Evolutionary conservation across 1,140 invertebrate genomes (phyloP).

Genomic region (Calliphora vicina): DNA sequence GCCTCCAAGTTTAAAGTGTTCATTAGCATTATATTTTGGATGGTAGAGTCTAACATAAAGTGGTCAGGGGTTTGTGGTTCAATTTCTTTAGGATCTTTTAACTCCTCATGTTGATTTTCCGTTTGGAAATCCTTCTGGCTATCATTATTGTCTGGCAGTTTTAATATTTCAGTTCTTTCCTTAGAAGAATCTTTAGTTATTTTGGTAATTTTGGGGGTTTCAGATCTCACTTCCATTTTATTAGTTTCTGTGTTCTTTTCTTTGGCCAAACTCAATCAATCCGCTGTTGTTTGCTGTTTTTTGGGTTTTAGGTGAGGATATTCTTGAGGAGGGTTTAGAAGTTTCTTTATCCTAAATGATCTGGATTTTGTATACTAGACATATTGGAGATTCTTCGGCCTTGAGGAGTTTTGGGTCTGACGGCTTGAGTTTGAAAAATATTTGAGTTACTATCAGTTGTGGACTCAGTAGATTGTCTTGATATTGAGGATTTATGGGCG

Average conservation of each 20-base stretch:
- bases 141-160: not conserved
- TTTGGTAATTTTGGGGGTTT: conserved; percentile 25
- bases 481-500: conserved; percentile 48
- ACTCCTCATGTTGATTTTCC: not conserved
- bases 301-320: conserved; percentile 53
- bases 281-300: conserved; percentile 51
- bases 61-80: not conserved
- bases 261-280: conserved; percentile 53
- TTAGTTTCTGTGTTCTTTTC: conserved; percentile 37
- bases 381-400: conserved; percentile 53
- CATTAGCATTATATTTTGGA: conserved; percentile 49
- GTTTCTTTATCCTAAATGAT: conserved; percentile 54
- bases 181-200: not conserved
- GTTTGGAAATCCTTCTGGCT: not conserved
- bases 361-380: conserved; percentile 44
- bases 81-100: not conserved
- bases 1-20: conserved; percentile 58
- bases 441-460: conserved; percentile 56
- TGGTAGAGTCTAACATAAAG: conserved; percentile 3
- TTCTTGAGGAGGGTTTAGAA: conserved; percentile 48
- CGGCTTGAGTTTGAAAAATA: conserved; percentile 39
- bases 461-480: conserved; percentile 59
- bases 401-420: conserved; percentile 53
- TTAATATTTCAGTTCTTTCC: conserved; percentile 20
- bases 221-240: conserved; percentile 22